Percentiles rank a stretch among this genome's conserved stretches.
Conservation (phyloP, 2,797 vertebrate genomes). For the Peromyscus nudipes region DNA sequence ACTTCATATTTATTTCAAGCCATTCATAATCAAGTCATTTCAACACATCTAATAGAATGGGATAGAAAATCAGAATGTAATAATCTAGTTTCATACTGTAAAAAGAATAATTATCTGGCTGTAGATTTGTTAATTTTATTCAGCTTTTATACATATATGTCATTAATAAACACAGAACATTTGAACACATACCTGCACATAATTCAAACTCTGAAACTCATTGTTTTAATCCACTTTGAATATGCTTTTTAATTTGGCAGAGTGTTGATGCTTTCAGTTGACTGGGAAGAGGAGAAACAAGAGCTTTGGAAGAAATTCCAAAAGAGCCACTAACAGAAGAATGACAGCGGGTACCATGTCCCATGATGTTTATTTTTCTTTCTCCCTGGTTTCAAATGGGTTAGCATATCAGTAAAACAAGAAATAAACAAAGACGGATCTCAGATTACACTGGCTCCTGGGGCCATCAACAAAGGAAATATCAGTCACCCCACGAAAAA, state of each 20-base stretch:
- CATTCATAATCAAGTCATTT: not conserved
- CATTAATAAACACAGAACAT: not conserved
- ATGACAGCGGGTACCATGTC: slow-evolving; percentile 80
- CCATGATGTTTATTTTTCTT: slow-evolving; percentile 88
- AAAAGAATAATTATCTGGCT: not conserved
- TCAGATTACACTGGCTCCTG: slow-evolving; percentile 89
- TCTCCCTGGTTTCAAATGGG: slow-evolving; percentile 87
- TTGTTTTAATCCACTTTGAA: not conserved
- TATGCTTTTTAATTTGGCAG: not conserved
- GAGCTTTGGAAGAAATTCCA: slow-evolving; percentile 67
- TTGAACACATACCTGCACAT: not conserved
- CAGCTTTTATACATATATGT: not conserved
- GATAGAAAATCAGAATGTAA: not conserved
- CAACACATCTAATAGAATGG: not conserved
- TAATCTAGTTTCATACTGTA: not conserved
- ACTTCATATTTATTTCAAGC: slow-evolving; percentile 39
- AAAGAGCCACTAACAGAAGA: slow-evolving; percentile 40
- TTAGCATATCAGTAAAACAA: slow-evolving; percentile 86
- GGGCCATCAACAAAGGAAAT: slow-evolving; percentile 89
- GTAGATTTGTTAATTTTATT: not conserved
- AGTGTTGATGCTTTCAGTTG: not conserved
- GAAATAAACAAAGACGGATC: slow-evolving; percentile 86
- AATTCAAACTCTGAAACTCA: not conserved
- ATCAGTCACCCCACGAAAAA: slow-evolving; percentile 88
- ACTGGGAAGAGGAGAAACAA: not conserved